phyloP scores from a whole-genome alignment of 2,113 vertebrate genomes.

The Dasyprocta punctata region DNA sequence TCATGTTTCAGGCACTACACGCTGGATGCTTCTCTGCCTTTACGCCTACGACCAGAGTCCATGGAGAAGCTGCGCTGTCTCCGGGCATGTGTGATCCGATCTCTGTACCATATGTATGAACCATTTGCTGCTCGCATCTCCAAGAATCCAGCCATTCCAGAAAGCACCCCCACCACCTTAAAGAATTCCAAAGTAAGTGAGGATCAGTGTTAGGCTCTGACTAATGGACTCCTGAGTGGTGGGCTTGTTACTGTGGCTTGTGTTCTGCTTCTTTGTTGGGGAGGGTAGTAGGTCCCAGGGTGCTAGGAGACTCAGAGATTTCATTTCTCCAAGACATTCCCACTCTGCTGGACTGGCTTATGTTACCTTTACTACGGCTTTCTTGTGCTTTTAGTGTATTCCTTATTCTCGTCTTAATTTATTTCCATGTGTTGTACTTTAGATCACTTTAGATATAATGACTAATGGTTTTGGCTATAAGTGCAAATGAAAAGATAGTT shows the following conservation, averaged over 20 bases:
- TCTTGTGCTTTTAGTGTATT: slow-evolving; percentile 45
- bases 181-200: slow-evolving; percentile 95
- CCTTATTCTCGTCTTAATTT: slow-evolving; percentile 34
- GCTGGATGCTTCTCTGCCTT: slow-evolving; percentile 91
- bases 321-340: not conserved
- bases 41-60: slow-evolving; percentile 92
- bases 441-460: slow-evolving; percentile 14
- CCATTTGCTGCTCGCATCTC: slow-evolving; percentile 94
- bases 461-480: slow-evolving; percentile 21
- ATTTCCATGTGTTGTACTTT: not conserved
- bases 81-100: slow-evolving; percentile 96
- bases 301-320: not conserved
- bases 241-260: not conserved
- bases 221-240: not conserved
- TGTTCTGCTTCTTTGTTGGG: slow-evolving; percentile 27
- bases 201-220: not conserved
- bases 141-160: slow-evolving; percentile 92
- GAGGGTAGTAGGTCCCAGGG: not conserved
- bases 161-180: slow-evolving; percentile 94
- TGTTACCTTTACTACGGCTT: not conserved
- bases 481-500: not conserved
- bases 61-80: slow-evolving; percentile 92
- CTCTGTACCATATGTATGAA: slow-evolving; percentile 97
- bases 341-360: slow-evolving; percentile 25
- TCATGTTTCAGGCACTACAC: slow-evolving; percentile 92